These are phyloP conservation scores for Protodeltote pygarga DNA, from an alignment of 2,888 invertebrate species.

Conservation along the genomic window DNA sequence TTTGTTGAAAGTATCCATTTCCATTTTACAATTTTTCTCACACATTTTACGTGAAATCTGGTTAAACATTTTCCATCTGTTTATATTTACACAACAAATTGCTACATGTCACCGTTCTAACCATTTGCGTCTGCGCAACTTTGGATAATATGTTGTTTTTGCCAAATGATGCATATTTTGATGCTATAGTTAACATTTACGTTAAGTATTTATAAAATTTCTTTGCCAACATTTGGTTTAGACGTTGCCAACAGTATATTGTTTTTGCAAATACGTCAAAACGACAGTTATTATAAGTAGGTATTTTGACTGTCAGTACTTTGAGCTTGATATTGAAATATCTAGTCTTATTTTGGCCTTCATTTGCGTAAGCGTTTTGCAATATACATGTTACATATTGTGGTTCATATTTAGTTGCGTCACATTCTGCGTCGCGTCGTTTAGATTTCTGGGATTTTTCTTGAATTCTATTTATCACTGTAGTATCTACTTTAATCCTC, in stretches of 20 bases:
- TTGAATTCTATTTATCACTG: neutral
- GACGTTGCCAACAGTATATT: conserved; percentile 38
- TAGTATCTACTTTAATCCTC: conserved; percentile 1
- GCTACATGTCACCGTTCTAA: conserved; percentile 12
- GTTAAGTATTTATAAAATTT: conserved; percentile 52
- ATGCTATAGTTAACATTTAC: conserved; percentile 44
- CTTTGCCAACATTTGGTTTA: conserved; percentile 50
- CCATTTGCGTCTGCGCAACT: conserved; percentile 26
- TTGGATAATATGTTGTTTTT: conserved; percentile 57
- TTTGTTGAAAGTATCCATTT: too few species aligned
- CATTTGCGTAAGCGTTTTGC: conserved; percentile 17
- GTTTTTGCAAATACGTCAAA: conserved; percentile 36
- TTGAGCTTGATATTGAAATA: conserved; percentile 20
- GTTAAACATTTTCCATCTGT: conserved; percentile 14
- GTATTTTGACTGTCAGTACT: conserved; percentile 6
- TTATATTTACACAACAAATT: conserved; percentile 27
- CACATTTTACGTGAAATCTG: conserved; percentile 12
- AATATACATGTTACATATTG: too few species aligned
- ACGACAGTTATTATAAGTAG: conserved; percentile 14
- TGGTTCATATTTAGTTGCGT: too few species aligned
- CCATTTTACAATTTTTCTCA: neutral
- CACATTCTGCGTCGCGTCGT: neutral
- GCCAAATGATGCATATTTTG: conserved; percentile 55
- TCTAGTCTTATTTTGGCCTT: conserved; percentile 7
- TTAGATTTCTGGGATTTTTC: neutral